Base-by-base conservation (phyloP, 2,797 vertebrate species). In the Knipowitschia caucasica region DNA sequence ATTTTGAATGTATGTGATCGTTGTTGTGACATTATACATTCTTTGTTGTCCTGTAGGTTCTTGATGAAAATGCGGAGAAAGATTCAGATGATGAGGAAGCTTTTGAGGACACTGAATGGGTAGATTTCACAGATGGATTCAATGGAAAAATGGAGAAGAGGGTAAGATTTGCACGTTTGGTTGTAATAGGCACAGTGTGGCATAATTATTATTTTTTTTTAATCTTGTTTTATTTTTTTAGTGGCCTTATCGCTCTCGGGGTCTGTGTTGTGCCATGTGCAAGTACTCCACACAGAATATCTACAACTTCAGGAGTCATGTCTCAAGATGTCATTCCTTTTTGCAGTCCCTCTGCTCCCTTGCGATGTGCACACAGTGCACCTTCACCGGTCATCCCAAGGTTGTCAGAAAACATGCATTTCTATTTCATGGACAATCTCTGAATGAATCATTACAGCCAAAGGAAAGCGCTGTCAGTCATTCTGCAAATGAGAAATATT, bases 261-360 rank as follows among this genome's bases (percentile, higher is more conserved):
- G 91, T 0, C 90, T 95, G 77, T 98, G 96, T 85, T 99, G 96
- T 64, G 89, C 75, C 68, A 84, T 98, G 73, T 99, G 97, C 82
- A 93, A 92, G 63, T 99, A 95, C 69, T 96, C 94, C 0, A 91
- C 95, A 7, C 92, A 92, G 46, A 90, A 92, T 64, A 89, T 93
- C 69, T 85, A 91, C 73, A 90, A 93, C 30, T 95, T 94, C 87
- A 93, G 89, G 84, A 91, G 85, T 64, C 95, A 99, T 21, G 76
- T 98, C 39, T 88, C 91, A 18, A 93, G 93, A 43, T 92, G 84
- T 83, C 97, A 99, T 20, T 89, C 91, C 20, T 93, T 94, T 23
- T 89, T 94, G 64, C 76, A 93, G 75, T 87, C 94, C 1, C 81
- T 91, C 59, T 95, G 95, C 52, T 64, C 91, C n/a, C 86, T 98